Evolutionary conservation across 1,140 invertebrate genomes (phyloP), one percentile per base, ranked within the genome.

Genomic region (Coboldia fuscipes): DNA sequence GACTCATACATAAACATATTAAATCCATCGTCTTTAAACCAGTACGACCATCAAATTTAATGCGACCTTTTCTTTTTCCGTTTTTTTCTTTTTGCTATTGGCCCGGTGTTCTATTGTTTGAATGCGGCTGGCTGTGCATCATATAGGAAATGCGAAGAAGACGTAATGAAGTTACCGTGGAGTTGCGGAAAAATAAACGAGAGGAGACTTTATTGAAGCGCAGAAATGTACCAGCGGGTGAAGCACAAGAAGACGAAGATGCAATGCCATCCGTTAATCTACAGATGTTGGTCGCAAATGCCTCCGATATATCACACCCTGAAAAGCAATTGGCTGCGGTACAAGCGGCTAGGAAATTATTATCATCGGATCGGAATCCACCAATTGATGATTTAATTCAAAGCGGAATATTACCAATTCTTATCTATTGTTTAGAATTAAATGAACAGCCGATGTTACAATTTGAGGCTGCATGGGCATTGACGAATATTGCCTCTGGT

Each of bases 401-500:
- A 17, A 82, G 82, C 57, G 86, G 85, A 31, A 90, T 98, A 51
- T 66, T 99, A 39, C 92, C 92, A 31, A 76, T 89, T 46, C 68
- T 98, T 43, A 89, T 97, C 24, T 63, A 70, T 40, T 97, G 90
- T 61, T 65, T 98, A 27, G 70, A 79, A 43, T 63, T 74, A 45
- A 69, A 82, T 45, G 77, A 90, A 51, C 89, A 88, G 54, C 81
- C 90, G 28, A 73, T 76, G 34, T 60, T 98, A 39, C 93, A 98
- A 59, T 99, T 98, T 60, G 94, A 98, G 65, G 89, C 93, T 39
- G 89, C 93, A 12, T 99, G 94, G 94, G 94, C 93, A 30, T 62
- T 99, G 38, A 98, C 94, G 41, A 99, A 99, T 53, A 98, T 99
- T 49, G 94, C 94, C 3, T 94, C 86, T 33, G 94, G 94, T 33